Conservation (phyloP, 2,888 invertebrate genomes). For the Graphium colonna region DNA sequence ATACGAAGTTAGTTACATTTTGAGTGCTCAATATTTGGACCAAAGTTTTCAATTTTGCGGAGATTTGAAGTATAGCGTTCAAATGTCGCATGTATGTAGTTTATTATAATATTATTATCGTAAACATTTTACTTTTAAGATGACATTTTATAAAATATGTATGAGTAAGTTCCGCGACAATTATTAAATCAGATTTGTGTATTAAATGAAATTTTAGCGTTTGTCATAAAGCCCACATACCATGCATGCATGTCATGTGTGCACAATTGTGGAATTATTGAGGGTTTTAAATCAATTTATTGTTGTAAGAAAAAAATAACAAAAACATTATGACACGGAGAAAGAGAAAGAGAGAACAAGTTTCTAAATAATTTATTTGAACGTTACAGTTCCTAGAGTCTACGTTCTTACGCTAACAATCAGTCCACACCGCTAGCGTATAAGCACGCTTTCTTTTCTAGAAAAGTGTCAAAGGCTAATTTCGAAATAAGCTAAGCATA, state of each 20-base stretch:
- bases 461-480: conserved; percentile 19
- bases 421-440: conserved; percentile 29
- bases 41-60: conserved; percentile 61
- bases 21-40: conserved; percentile 75
- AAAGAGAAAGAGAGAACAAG: conserved; percentile 22
- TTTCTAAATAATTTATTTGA: conserved; percentile 57
- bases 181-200: too few species aligned
- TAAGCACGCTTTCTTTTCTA: conserved; percentile 23
- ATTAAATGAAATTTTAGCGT: too few species aligned
- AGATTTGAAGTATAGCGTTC: conserved; percentile 24
- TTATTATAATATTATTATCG: conserved; percentile 26
- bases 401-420: conserved; percentile 28
- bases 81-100: conserved; percentile 9
- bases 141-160: background rate
- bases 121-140: conserved; percentile 13
- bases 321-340: conserved; percentile 14
- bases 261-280: too few species aligned
- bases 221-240: too few species aligned
- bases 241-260: too few species aligned
- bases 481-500: conserved; percentile 20
- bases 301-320: background rate
- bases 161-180: background rate
- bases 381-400: conserved; percentile 54
- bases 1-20: conserved; percentile 41
- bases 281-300: background rate